Base-by-base conservation (phyloP, 2,113 vertebrate species). In the Sclerurus mexicanus region DNA sequence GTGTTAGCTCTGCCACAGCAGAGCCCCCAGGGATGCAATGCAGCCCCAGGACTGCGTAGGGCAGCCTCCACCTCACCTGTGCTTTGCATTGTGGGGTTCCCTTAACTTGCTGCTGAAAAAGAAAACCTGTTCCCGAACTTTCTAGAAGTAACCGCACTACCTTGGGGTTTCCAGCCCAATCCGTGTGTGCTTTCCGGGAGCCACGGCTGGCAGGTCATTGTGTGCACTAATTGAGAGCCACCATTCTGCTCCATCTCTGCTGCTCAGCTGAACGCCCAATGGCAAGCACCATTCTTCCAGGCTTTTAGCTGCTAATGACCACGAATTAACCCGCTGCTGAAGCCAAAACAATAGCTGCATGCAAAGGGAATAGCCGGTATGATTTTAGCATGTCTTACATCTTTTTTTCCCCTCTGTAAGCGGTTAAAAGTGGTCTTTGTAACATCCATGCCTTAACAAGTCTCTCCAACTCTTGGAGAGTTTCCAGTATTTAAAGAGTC, bases 401-500 rank as follows among this genome's bases (percentile, higher is more conserved):
- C 59, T 64, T 86, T 83, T 74, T 76, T n/a, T 58, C 37, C 46
- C 40, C 46, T 47, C 76, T 81, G 47, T 74, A 90, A 93, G 78
- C 78, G 49, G 20, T 62, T 94, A 69, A 68, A 89, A 95, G 85
- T 78, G 56, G 83, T 64, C 79, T 95, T 95, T 92, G 87, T 93
- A 95, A 89, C 82, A 75, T 64, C 91, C 71, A 3, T 44, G 87
- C 80, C 78, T 89, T 92, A 91, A 91, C 90, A 93, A 82, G 87
- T 71, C 66, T 63, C 68, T 76, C 79, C 44, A 30, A 84, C 80
- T 90, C 56, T 95, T 96, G 95, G 97, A 97, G 62, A 73, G 68
- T 33, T 92, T 93, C 95, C 95, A 97, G 85, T 62, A 69, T 83
- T 95, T 62, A 35, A 64, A 81, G 81, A 94, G 95, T 95, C 89